Conservation (phyloP, 2,888 invertebrate species). For the Norana najaformis region DNA sequence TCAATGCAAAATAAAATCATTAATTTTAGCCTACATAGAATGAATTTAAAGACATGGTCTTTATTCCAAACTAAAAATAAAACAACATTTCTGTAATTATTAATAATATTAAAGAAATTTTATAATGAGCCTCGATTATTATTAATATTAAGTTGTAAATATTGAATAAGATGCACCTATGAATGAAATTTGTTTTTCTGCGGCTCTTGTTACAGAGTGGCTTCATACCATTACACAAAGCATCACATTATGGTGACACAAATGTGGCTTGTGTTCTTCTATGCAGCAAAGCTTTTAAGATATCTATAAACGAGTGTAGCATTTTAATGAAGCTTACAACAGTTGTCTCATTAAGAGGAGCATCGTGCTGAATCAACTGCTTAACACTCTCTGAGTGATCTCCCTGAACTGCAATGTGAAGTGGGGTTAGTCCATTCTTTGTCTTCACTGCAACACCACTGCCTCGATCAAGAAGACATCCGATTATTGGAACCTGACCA, state of each 20-base stretch:
- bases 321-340: slow-evolving; percentile 17
- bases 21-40: too few relatives aligned
- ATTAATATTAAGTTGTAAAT: not conserved
- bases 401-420: slow-evolving; percentile 34
- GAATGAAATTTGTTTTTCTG: not conserved
- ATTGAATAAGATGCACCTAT: not conserved
- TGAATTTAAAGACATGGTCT: too few relatives aligned
- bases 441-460: slow-evolving; percentile 28
- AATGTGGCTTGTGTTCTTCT: slow-evolving; percentile 29
- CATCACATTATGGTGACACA: slow-evolving; percentile 35
- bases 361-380: slow-evolving; percentile 17
- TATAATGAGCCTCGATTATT: not conserved
- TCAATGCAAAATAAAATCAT: too few relatives aligned
- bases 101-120: too few relatives aligned
- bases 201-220: slow-evolving; percentile 33
- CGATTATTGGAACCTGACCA: slow-evolving; percentile 28
- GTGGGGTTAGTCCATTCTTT: slow-evolving; percentile 32
- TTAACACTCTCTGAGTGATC: slow-evolving; percentile 30
- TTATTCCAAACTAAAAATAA: too few relatives aligned
- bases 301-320: too few relatives aligned
- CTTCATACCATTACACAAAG: slow-evolving; percentile 36
- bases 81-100: too few relatives aligned
- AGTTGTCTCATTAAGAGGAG: slow-evolving; percentile 33
- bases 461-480: slow-evolving; percentile 18
- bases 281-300: slow-evolving; percentile 25